These are phyloP conservation scores for Lucilia sericata DNA, from an alignment of 1,140 invertebrate genomes.

Conservation along the genomic window DNA sequence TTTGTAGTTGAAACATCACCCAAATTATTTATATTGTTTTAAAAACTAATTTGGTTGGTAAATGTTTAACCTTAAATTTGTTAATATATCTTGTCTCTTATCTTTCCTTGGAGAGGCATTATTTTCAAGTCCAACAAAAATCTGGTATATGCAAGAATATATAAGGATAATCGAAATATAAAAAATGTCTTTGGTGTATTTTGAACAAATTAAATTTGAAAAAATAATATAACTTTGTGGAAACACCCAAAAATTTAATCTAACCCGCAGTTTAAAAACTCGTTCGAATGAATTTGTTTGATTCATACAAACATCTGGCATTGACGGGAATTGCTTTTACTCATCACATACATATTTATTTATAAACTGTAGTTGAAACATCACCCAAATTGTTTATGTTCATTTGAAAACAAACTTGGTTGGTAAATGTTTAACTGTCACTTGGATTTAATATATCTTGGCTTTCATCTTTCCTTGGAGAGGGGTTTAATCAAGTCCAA, in stretches of 20 bases:
- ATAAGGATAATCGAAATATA: not conserved
- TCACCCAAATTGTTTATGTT: constrained; percentile 45
- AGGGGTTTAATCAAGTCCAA: not conserved
- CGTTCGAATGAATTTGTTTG: not conserved
- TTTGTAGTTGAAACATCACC: constrained; percentile 48
- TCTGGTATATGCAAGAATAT: constrained; percentile 41
- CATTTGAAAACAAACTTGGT: constrained; percentile 29
- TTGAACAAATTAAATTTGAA: not conserved
- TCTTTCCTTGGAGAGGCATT: constrained; percentile 55
- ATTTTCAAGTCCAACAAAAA: constrained; percentile 41
- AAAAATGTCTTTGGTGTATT: not conserved
- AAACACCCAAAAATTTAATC: not conserved
- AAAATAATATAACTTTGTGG: not conserved
- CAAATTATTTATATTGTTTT: constrained; percentile 34
- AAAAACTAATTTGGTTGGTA: constrained; percentile 46
- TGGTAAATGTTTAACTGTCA: constrained; percentile 47
- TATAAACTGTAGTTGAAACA: constrained; percentile 41
- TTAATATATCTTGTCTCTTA: constrained; percentile 61
- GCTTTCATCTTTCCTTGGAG: constrained; percentile 60
- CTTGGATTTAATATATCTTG: constrained; percentile 53
- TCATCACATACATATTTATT: not conserved
- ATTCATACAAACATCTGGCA: constrained; percentile 6
- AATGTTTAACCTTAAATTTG: constrained; percentile 37
- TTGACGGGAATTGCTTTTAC: not conserved
- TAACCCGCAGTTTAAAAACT: not conserved